A percentile compares a stretch with the other conserved stretches of the same genome.
Evolutionary conservation across 2,113 vertebrate genomes (phyloP).

Genomic region (Rafetus swinhoei): DNA sequence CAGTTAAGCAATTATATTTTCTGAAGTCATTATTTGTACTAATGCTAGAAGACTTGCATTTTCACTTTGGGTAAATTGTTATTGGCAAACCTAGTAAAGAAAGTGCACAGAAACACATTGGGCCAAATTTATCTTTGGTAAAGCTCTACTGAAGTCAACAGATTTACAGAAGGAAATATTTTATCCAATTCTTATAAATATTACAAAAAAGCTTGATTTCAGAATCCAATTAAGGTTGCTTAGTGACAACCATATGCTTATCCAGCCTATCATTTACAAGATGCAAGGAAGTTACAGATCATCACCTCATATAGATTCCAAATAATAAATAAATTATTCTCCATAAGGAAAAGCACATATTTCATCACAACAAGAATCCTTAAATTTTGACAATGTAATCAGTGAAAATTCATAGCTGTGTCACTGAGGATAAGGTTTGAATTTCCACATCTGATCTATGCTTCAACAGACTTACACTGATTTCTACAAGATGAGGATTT

Average conservation of each 20-base stretch:
- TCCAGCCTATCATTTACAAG: not conserved
- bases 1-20: not conserved
- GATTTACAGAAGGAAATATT: not conserved
- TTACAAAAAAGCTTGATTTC: rapidly evolving
- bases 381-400: not conserved
- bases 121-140: rapidly evolving
- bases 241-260: not conserved
- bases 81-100: rapidly evolving
- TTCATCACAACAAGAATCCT: not conserved
- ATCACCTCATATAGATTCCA: not conserved
- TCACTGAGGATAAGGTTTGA: rapidly evolving
- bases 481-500: not conserved
- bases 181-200: not conserved
- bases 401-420: not conserved
- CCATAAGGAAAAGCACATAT: not conserved
- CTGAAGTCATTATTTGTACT: not conserved
- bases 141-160: not conserved
- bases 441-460: not conserved
- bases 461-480: not conserved
- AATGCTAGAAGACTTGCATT: not conserved
- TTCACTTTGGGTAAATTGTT: not conserved
- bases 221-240: not conserved
- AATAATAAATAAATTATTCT: not conserved
- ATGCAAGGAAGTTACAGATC: not conserved
- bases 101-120: not conserved